Evolutionary conservation across 2,888 invertebrate genomes (phyloP).

Genomic region (Tetragonula carbonaria): DNA sequence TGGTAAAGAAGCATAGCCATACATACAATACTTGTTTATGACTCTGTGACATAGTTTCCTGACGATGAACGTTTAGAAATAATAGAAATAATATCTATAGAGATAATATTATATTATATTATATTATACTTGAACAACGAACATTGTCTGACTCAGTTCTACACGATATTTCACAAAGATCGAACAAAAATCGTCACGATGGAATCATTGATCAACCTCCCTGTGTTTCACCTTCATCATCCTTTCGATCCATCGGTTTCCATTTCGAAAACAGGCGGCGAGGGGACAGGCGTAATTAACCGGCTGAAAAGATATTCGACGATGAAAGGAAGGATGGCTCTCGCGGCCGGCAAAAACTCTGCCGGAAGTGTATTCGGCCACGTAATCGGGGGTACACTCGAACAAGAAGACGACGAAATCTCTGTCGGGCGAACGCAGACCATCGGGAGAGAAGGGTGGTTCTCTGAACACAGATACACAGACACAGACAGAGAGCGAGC

Average conservation of each 20-base stretch:
- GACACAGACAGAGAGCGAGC: too few relatives aligned
- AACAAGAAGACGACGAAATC: conserved; percentile 56
- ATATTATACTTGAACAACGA: too few relatives aligned
- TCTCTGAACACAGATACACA: not conserved
- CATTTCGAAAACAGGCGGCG: not conserved
- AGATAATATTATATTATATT: too few relatives aligned
- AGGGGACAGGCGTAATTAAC: conserved; percentile 24
- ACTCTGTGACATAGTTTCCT: too few relatives aligned
- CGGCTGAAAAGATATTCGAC: conserved; percentile 38
- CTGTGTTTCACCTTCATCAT: not conserved
- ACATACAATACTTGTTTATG: too few relatives aligned
- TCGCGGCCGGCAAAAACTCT: conserved; percentile 44
- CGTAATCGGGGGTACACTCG: conserved; percentile 47
- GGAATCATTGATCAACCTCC: too few relatives aligned
- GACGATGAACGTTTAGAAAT: too few relatives aligned
- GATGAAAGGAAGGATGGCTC: conserved; percentile 39
- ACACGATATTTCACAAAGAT: too few relatives aligned
- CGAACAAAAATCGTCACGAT: too few relatives aligned
- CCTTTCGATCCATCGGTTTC: not conserved
- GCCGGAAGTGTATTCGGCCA: conserved; percentile 58
- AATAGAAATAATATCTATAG: too few relatives aligned
- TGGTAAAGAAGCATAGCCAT: too few relatives aligned
- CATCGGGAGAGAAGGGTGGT: not conserved
- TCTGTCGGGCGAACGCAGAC: conserved; percentile 29
- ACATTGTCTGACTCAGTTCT: too few relatives aligned